Conservation (phyloP, 2,113 vertebrate species). For the Tragelaphus scriptus region DNA sequence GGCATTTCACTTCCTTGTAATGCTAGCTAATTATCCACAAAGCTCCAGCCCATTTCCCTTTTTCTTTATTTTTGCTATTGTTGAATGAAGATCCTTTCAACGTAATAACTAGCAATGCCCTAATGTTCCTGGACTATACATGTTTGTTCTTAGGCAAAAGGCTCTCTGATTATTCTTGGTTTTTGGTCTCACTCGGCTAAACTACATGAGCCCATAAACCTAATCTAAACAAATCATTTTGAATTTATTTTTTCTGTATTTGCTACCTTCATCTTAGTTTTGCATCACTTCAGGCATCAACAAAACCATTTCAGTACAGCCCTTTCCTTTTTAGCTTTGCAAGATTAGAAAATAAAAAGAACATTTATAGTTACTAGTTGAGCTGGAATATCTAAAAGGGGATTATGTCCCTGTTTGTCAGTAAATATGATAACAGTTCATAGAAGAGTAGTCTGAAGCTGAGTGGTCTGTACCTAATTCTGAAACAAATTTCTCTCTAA, state of each 20-base stretch:
- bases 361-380: constrained; percentile 42
- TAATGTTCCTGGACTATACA: neutral
- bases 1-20: neutral
- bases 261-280: constrained; percentile 26
- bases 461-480: constrained; percentile 60
- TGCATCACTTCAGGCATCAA: constrained; percentile 69
- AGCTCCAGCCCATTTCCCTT: neutral
- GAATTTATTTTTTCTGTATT: constrained; percentile 48
- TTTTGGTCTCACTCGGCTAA: constrained; percentile 7
- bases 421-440: constrained; percentile 64
- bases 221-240: constrained; percentile 65
- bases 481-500: constrained; percentile 65
- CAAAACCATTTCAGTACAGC: constrained; percentile 35
- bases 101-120: neutral
- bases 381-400: constrained; percentile 40
- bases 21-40: neutral
- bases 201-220: constrained; percentile 54
- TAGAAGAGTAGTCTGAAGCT: constrained; percentile 46
- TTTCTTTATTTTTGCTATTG: constrained; percentile 4
- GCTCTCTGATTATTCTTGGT: constrained; percentile 3
- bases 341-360: constrained; percentile 58
- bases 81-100: neutral
- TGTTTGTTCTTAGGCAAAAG: constrained; percentile 40
- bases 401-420: constrained; percentile 67
- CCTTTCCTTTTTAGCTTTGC: constrained; percentile 51